Evolutionary conservation across 2,888 invertebrate species (phyloP).

Genomic region (Aphrophora alni): DNA sequence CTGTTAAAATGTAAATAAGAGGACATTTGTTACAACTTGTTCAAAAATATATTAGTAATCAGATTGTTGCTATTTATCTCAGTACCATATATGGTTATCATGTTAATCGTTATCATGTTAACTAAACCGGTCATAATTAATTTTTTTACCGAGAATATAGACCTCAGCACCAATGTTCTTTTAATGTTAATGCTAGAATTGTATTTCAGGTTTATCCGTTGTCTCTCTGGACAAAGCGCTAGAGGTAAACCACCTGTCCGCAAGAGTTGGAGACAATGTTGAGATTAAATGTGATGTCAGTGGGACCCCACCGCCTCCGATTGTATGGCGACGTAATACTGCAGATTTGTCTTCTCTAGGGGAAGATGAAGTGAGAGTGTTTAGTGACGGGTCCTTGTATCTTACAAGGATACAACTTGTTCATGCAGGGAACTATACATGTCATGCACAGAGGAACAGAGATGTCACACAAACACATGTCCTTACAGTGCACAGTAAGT

Average conservation of each 20-base stretch:
- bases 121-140: too few relatives aligned
- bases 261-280: conserved; percentile 76
- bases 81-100: too few relatives aligned
- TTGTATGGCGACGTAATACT: conserved; percentile 74
- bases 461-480: conserved; percentile 77
- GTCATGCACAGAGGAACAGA: conserved; percentile 73
- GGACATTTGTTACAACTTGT: too few relatives aligned
- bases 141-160: too few relatives aligned
- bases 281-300: conserved; percentile 80
- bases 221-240: conserved; percentile 74
- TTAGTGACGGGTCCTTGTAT: conserved; percentile 77
- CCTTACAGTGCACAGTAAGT: conserved; percentile 75
- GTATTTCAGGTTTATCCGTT: conserved; percentile 72
- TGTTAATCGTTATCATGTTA: too few relatives aligned
- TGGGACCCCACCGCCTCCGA: conserved; percentile 71
- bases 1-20: too few relatives aligned
- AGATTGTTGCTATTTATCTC: too few relatives aligned
- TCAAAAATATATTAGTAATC: too few relatives aligned
- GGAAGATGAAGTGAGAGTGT: conserved; percentile 64
- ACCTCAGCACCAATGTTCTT: too few relatives aligned
- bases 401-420: conserved; percentile 73
- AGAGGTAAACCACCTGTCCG: conserved; percentile 72
- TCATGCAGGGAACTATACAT: conserved; percentile 79
- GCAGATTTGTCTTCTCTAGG: conserved; percentile 63
- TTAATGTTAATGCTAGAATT: too few relatives aligned